Evolutionary conservation across 2,113 vertebrate genomes (phyloP).

Genomic region (Diadophis punctatus): DNA sequence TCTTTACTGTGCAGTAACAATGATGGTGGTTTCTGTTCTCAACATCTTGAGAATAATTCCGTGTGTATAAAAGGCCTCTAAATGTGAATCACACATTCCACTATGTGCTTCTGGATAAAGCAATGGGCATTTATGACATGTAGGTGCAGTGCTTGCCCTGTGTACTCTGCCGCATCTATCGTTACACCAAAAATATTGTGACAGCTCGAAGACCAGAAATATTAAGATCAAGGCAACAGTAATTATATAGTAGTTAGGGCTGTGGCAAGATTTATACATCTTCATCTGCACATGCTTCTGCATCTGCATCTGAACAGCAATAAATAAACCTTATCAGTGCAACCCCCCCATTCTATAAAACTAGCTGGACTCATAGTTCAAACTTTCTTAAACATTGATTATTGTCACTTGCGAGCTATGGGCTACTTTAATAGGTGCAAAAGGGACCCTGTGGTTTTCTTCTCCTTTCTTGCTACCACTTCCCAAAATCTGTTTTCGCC

Average conservation of each 20-base stretch:
- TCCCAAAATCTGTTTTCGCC: neutral
- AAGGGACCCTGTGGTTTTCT: neutral
- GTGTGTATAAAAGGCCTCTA: neutral
- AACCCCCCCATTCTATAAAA: neutral
- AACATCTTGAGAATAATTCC: neutral
- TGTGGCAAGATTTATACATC: neutral
- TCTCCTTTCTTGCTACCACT: neutral
- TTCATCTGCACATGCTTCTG: neutral
- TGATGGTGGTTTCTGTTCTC: neutral
- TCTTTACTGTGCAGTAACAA: neutral
- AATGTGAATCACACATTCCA: neutral
- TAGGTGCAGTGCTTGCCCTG: neutral
- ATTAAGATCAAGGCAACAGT: neutral
- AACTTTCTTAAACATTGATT: neutral
- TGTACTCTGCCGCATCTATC: neutral
- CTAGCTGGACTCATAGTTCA: neutral
- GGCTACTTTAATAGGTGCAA: neutral
- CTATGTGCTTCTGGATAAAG: slow-evolving; percentile 1
- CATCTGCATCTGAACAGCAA: neutral
- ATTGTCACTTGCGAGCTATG: neutral
- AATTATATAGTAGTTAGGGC: neutral
- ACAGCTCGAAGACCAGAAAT: neutral
- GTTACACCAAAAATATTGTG: neutral
- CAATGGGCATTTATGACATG: neutral
- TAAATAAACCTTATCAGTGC: neutral